Evolutionary conservation across 2,113 vertebrate genomes (phyloP).

Genomic region (Leucosticte australis): DNA sequence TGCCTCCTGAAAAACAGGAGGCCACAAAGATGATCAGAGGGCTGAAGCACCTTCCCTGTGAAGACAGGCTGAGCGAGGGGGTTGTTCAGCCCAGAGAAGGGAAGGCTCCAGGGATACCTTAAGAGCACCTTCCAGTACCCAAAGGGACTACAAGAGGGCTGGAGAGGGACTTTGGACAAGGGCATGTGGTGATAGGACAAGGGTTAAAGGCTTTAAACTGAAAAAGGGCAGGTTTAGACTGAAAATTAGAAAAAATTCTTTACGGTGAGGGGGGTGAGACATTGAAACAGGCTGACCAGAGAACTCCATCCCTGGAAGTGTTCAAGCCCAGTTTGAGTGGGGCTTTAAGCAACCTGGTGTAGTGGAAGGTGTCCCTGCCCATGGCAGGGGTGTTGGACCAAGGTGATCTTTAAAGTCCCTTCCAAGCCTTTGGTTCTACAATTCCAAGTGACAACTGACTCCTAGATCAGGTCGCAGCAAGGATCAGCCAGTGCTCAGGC

Average conservation of each 20-base stretch:
- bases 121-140: neutral
- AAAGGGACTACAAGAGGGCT: neutral
- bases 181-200: neutral
- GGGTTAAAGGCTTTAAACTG: neutral
- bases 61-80: neutral
- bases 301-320: neutral
- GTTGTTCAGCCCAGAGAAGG: neutral
- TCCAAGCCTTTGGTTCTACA: neutral
- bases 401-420: neutral
- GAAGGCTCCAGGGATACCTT: neutral
- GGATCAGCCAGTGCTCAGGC: neutral
- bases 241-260: neutral
- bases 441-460: neutral
- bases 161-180: neutral
- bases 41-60: neutral
- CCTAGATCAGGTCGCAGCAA: neutral
- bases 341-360: neutral
- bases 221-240: neutral
- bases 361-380: neutral
- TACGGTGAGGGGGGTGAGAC: accelerated
- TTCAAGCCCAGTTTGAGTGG: neutral
- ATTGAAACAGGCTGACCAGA: neutral
- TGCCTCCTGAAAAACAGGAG: neutral
- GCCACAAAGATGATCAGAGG: neutral
- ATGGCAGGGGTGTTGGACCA: neutral